These are phyloP conservation scores for Eupithecia centaureata DNA, from an alignment of 2,888 invertebrate genomes.

Conservation along the genomic window DNA sequence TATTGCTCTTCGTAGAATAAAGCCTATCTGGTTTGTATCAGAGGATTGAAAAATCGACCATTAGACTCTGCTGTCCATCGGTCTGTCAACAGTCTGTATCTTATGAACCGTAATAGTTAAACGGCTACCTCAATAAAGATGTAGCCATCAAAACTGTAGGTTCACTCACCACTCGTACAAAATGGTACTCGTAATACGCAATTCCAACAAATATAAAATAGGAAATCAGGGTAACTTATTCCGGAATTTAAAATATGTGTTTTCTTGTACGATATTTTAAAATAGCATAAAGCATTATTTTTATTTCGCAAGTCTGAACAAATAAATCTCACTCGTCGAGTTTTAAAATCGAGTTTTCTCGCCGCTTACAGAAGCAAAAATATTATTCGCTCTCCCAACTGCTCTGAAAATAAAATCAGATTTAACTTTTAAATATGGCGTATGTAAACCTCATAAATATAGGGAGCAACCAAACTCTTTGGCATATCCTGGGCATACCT, in stretches of 20 bases:
- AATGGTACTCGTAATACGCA: not conserved
- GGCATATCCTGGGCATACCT: not conserved
- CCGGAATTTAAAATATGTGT: not conserved
- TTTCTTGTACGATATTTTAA: not conserved
- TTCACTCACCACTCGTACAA: not conserved
- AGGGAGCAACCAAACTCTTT: slow-evolving; percentile 8
- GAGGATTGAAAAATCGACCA: too few relatives aligned
- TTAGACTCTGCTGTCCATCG: too few relatives aligned
- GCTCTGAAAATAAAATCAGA: slow-evolving; percentile 24
- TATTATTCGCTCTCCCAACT: slow-evolving; percentile 38
- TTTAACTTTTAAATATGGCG: slow-evolving; percentile 18
- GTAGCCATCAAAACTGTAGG: not conserved
- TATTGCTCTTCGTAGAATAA: too few relatives aligned
- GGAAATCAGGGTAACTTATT: not conserved
- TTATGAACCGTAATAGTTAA: too few relatives aligned
- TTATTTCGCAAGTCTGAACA: slow-evolving; percentile 20
- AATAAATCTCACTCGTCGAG: slow-evolving; percentile 39
- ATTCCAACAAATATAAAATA: not conserved
- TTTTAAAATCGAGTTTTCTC: slow-evolving; percentile 45
- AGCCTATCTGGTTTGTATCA: too few relatives aligned
- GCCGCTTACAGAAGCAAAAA: slow-evolving; percentile 35
- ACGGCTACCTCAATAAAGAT: not conserved
- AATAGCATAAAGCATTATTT: slow-evolving; percentile 7
- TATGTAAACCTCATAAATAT: slow-evolving; percentile 14
- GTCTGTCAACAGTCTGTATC: too few relatives aligned